Conservation (phyloP, 2,888 invertebrate species). For the Axea sp. region DNA sequence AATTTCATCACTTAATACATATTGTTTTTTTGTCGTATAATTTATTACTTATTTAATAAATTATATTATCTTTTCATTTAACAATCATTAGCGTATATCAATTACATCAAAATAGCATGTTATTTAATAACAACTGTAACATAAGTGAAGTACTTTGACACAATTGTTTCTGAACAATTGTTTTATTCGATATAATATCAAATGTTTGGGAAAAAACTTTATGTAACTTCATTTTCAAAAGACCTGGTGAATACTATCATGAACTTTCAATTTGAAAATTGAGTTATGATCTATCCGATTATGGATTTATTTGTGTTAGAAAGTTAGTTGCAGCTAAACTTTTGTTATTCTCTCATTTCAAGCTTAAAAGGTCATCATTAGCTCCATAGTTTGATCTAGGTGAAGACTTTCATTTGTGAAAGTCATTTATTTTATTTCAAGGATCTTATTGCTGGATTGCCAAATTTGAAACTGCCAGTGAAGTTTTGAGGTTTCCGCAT, state of each 20-base stretch:
- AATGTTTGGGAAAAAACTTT: no score
- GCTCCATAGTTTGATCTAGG: slow-evolving; percentile 67
- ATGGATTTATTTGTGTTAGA: slow-evolving; percentile 44
- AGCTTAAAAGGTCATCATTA: slow-evolving; percentile 67
- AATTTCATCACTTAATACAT: no score
- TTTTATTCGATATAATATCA: no score
- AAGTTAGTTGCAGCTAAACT: slow-evolving; percentile 49
- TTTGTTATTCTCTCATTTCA: slow-evolving; percentile 48
- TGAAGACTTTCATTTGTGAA: slow-evolving; percentile 63
- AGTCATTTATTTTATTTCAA: slow-evolving; percentile 64
- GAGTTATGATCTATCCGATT: slow-evolving; percentile 49
- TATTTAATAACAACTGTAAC: no score
- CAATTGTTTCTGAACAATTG: no score
- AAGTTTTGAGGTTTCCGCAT: slow-evolving; percentile 54
- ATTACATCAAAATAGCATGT: no score
- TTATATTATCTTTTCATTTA: no score
- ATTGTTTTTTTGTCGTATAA: no score
- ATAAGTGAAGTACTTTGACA: no score
- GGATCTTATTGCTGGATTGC: slow-evolving; percentile 44
- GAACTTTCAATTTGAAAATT: slow-evolving; percentile 43
- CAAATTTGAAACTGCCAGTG: slow-evolving; percentile 57
- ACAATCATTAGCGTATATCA: no score
- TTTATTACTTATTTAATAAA: no score
- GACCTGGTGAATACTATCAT: slow-evolving; percentile 18
- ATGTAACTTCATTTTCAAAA: slow-evolving; percentile 25